These are phyloP conservation scores for Agrypnus murinus DNA, from an alignment of 2,888 invertebrate genomes.

Conservation along the genomic window DNA sequence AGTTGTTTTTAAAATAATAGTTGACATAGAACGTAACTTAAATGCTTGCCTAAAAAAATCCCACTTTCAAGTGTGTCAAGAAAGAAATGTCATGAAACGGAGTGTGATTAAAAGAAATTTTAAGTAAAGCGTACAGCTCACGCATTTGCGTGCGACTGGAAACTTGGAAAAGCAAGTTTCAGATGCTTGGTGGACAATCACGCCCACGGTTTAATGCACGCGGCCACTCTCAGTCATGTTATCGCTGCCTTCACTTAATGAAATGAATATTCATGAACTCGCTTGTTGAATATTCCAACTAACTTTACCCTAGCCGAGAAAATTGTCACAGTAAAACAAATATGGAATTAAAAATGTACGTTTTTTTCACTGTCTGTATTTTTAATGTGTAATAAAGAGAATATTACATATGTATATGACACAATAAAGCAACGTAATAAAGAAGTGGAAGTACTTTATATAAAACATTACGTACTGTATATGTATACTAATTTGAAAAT, in stretches of 20 bases:
- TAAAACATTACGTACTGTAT: no score
- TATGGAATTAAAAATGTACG: constrained; percentile 56
- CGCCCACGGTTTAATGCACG: constrained; percentile 59
- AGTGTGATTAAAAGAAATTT: constrained; percentile 22
- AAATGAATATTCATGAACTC: constrained; percentile 66
- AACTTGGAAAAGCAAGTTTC: constrained; percentile 31
- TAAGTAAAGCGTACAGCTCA: constrained; percentile 33
- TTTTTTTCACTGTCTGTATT: constrained; percentile 40
- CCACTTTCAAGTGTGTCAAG: constrained; percentile 1
- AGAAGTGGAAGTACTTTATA: no score
- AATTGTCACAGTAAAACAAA: constrained; percentile 61
- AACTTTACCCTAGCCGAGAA: constrained; percentile 57
- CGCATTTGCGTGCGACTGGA: constrained; percentile 40
- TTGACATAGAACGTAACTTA: no score
- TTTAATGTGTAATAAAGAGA: background rate
- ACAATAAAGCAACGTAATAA: no score
- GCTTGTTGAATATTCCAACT: constrained; percentile 64
- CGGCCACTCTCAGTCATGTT: constrained; percentile 60
- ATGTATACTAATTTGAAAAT: no score
- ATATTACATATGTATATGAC: no score
- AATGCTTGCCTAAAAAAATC: background rate
- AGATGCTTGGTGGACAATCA: constrained; percentile 56
- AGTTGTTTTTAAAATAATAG: no score
- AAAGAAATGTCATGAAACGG: constrained; percentile 20
- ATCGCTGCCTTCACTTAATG: constrained; percentile 65